A percentile compares a stretch with the other conserved stretches of the same genome.
Evolutionary conservation across 2,113 vertebrate species (phyloP).

Genomic region (Callopanchax toddi): DNA sequence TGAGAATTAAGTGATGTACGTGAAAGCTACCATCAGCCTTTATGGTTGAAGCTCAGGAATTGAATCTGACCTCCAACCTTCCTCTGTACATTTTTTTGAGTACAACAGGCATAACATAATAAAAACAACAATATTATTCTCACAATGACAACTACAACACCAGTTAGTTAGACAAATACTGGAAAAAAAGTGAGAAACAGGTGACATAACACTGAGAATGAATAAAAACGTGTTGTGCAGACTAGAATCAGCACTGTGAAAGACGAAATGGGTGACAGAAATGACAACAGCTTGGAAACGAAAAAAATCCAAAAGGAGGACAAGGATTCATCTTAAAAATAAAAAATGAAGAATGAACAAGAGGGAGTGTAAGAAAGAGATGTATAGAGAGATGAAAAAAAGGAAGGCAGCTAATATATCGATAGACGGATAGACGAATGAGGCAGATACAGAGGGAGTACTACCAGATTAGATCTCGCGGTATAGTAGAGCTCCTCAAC

Average conservation of each 20-base stretch:
- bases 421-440: slow-evolving; percentile 32
- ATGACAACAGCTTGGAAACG: slow-evolving; percentile 1
- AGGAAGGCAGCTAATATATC: slow-evolving; percentile 31
- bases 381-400: neutral
- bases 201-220: slow-evolving; percentile 26
- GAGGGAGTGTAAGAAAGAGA: neutral
- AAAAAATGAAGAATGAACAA: slow-evolving; percentile 17
- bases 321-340: slow-evolving; percentile 15
- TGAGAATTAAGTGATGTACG: neutral
- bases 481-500: slow-evolving; percentile 99
- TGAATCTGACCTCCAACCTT: slow-evolving; percentile 16
- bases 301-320: slow-evolving; percentile 9
- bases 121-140: slow-evolving; percentile 19
- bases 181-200: slow-evolving; percentile 31
- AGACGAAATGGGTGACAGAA: slow-evolving; percentile 6
- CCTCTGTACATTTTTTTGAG: neutral
- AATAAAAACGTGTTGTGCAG: slow-evolving; percentile 48
- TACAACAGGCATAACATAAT: slow-evolving; percentile 5
- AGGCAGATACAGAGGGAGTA: slow-evolving; percentile 71
- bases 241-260: slow-evolving; percentile 33
- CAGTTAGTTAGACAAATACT: slow-evolving; percentile 38
- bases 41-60: neutral
- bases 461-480: slow-evolving; percentile 99
- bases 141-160: slow-evolving; percentile 55
- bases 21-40: neutral